Evolutionary conservation across 2,797 vertebrate species (phyloP).

Genomic region (Chiloscyllium punctatum): DNA sequence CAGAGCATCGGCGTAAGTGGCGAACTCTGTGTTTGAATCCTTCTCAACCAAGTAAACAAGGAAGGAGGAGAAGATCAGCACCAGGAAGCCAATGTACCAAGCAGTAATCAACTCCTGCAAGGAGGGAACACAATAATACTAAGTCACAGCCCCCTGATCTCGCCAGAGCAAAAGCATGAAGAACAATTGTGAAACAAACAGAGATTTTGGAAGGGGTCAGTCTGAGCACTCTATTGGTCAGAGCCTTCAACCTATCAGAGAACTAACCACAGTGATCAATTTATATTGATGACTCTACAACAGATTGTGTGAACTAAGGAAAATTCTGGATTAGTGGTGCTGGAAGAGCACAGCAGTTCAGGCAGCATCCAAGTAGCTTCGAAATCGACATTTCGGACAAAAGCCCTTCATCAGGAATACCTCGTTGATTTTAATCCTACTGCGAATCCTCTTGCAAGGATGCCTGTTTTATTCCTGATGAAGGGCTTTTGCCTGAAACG

Average conservation of each 20-base stretch:
- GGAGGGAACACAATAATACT: not conserved
- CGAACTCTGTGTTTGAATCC: constrained; percentile 87
- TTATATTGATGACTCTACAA: not conserved
- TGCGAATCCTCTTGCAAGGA: no score
- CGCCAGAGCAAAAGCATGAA: no score
- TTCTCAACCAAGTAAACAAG: constrained; percentile 98
- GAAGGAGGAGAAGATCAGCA: constrained; percentile 97
- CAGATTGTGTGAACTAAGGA: not conserved
- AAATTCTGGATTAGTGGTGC: no score
- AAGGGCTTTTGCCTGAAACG: no score
- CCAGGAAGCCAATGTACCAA: constrained; percentile 98
- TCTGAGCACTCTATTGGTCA: not conserved
- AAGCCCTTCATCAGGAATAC: no score
- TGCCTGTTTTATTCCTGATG: no score
- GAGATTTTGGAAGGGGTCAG: not conserved
- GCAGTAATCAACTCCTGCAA: constrained; percentile 93
- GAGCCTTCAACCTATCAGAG: not conserved
- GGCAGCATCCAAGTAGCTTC: no score
- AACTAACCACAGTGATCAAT: not conserved
- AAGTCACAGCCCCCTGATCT: not conserved
- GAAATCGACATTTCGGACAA: no score
- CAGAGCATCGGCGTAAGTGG: constrained; percentile 91
- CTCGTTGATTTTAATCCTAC: no score
- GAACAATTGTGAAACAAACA: no score
- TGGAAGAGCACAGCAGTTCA: no score